Evolutionary conservation across 2,888 invertebrate species (phyloP).

Genomic region (Apantesis nais): DNA sequence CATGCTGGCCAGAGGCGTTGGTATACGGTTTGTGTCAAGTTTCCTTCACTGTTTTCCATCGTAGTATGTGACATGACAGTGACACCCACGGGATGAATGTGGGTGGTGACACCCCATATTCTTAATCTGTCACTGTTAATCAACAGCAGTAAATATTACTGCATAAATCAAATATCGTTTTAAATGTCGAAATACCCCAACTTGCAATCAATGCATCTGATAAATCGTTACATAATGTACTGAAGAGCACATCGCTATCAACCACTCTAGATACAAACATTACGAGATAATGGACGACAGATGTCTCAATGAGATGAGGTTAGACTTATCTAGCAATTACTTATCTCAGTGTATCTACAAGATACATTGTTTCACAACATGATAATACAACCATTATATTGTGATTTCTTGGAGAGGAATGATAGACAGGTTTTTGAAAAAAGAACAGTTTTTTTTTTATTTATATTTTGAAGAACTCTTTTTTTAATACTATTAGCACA

Average conservation of each 20-base stretch:
- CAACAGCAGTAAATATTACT: neutral
- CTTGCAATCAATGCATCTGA: conserved; percentile 22
- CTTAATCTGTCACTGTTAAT: too few relatives aligned
- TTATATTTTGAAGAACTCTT: too few relatives aligned
- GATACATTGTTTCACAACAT: conserved; percentile 38
- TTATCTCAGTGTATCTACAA: conserved; percentile 37
- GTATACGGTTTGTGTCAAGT: too few relatives aligned
- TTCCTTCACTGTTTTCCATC: too few relatives aligned
- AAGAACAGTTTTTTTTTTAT: neutral
- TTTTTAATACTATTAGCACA: too few relatives aligned
- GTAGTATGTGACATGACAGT: too few relatives aligned
- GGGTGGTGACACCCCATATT: too few relatives aligned
- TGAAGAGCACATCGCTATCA: conserved; percentile 45
- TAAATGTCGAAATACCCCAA: conserved; percentile 11
- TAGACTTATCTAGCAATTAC: conserved; percentile 43
- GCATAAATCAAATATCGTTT: neutral
- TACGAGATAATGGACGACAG: conserved; percentile 42
- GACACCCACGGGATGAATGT: too few relatives aligned
- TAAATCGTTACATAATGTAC: conserved; percentile 40
- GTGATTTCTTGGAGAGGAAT: conserved; percentile 14
- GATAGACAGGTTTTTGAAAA: neutral
- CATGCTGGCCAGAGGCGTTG: too few relatives aligned
- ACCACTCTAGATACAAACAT: conserved; percentile 47
- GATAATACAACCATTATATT: conserved; percentile 19
- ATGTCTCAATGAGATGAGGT: conserved; percentile 56